phyloP scores from a whole-genome alignment of 2,888 invertebrate genomes.

The Sericinus montela region DNA sequence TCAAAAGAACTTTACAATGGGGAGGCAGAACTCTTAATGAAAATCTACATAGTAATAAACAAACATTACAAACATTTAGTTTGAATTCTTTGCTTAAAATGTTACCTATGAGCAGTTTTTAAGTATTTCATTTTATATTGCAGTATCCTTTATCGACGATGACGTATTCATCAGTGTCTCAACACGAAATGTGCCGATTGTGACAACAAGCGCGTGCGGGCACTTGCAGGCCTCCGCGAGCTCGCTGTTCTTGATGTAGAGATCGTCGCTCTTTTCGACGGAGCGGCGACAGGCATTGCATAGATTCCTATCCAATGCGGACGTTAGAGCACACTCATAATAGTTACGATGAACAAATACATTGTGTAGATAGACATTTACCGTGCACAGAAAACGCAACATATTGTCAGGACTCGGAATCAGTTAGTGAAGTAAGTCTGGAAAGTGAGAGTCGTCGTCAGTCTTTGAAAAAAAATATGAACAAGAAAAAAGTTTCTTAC shows the following conservation, averaged over 20 bases:
- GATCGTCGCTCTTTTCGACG: constrained; percentile 53
- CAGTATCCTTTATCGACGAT: constrained; percentile 77
- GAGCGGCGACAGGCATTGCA: constrained; percentile 43
- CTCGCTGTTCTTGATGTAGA: constrained; percentile 67
- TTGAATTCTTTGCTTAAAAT: no score
- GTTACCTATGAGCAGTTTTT: no score
- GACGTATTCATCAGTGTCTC: constrained; percentile 82
- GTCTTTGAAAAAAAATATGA: constrained; percentile 44
- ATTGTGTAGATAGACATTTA: constrained; percentile 47
- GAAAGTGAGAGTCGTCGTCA: constrained; percentile 66
- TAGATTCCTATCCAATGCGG: constrained; percentile 52
- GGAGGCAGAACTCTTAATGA: no score
- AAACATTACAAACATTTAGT: no score
- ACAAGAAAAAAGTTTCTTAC: constrained; percentile 62
- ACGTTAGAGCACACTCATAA: constrained; percentile 43
- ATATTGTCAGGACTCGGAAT: constrained; percentile 58
- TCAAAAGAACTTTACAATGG: no score
- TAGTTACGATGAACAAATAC: constrained; percentile 56
- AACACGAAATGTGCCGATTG: constrained; percentile 84
- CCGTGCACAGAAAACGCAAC: constrained; percentile 38
- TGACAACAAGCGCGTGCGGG: constrained; percentile 80
- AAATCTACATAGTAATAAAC: no score
- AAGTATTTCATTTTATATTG: constrained; percentile 25
- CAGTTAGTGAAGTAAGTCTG: constrained; percentile 62
- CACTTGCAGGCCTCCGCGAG: constrained; percentile 52